Percentiles rank a stretch among this genome's conserved stretches.
phyloP scores from a whole-genome alignment of 1,140 invertebrate species.

The Metopolophium dirhodum region DNA sequence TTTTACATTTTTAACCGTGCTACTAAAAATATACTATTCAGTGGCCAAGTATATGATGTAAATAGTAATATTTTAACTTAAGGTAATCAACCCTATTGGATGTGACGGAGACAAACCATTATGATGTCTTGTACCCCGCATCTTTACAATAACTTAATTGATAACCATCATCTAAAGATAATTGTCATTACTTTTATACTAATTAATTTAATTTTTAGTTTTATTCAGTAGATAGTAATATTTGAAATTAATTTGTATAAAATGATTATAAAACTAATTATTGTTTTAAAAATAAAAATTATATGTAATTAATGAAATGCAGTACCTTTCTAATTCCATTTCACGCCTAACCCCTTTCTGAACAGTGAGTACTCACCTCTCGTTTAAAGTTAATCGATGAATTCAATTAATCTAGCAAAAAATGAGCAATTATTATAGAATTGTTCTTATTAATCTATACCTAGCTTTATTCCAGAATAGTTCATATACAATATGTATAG shows the following conservation, averaged over 20 bases:
- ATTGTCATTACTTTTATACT: neutral
- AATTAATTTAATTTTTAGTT: neutral
- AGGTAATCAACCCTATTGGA: neutral
- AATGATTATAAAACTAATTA: neutral
- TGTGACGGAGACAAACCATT: neutral
- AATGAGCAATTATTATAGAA: too few relatives aligned
- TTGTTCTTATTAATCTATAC: too few relatives aligned
- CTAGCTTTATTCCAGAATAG: too few relatives aligned
- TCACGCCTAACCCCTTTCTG: neutral
- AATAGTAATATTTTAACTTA: neutral
- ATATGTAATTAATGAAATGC: neutral
- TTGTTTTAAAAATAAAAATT: neutral
- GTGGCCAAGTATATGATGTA: conserved; percentile 2
- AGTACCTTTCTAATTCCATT: neutral
- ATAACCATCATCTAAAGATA: neutral
- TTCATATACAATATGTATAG: too few relatives aligned
- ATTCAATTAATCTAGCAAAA: neutral
- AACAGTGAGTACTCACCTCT: neutral
- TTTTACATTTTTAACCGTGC: conserved; percentile 46
- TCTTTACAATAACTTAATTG: neutral
- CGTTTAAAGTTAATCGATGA: neutral
- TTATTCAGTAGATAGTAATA: neutral
- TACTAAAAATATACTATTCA: conserved; percentile 27
- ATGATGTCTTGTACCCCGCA: neutral
- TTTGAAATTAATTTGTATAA: neutral